Conservation (phyloP, 2,113 vertebrate species). For the Clarias gariepinus region DNA sequence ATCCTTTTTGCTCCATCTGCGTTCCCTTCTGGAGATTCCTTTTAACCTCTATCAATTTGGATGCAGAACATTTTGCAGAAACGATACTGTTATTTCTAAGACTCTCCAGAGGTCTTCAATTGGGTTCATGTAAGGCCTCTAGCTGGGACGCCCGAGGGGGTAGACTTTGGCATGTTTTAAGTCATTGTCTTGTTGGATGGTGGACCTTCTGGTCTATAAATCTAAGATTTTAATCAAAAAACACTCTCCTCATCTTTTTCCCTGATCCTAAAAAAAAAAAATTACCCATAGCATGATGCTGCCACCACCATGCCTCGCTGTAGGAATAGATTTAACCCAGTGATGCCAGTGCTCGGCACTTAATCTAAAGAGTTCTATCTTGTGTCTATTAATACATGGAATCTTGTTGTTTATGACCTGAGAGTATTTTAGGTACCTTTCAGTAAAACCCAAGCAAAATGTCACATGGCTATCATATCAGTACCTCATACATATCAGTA, state of each 20-base stretch:
- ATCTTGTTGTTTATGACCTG: neutral
- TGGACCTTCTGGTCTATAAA: neutral
- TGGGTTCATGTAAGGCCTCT: neutral
- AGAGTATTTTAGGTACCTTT: neutral
- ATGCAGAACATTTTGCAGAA: neutral
- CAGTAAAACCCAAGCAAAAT: neutral
- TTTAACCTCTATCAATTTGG: neutral
- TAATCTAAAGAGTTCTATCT: neutral
- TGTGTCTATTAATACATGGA: neutral
- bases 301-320: neutral
- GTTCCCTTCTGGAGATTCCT: too few relatives aligned
- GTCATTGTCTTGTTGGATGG: neutral
- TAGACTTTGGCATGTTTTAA: neutral
- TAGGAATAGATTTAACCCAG: neutral
- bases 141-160: neutral
- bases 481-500: neutral
- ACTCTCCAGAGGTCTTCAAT: neutral
- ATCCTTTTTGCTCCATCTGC: neutral
- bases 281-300: neutral
- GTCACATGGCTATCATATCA: neutral
- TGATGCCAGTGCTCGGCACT: neutral
- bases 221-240: neutral
- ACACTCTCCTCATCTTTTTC: neutral
- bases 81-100: neutral
- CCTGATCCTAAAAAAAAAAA: neutral